These are phyloP conservation scores for Darevskia nairensis DNA, from an alignment of 2,797 vertebrate genomes.

Conservation along the genomic window DNA sequence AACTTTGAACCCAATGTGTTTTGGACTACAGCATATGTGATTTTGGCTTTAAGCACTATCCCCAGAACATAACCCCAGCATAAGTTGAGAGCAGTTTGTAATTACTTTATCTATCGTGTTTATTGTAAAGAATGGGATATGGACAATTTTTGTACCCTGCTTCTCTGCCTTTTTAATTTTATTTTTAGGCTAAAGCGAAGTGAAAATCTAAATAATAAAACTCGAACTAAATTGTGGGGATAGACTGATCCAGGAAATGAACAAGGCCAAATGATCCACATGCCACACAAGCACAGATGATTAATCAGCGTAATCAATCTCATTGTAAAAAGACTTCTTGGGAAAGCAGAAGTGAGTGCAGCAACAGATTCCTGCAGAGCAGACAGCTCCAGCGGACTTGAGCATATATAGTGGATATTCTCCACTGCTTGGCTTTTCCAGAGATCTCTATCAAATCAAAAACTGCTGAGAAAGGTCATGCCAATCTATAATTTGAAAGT, in stretches of 20 bases:
- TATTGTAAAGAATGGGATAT: not conserved
- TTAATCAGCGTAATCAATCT: not conserved
- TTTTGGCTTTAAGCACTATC: too few relatives aligned
- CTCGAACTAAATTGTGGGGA: not conserved
- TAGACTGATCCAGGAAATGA: not conserved
- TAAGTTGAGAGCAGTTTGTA: not conserved
- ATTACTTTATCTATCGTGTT: not conserved
- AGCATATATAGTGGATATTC: not conserved
- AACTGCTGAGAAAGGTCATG: not conserved
- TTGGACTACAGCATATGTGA: too few relatives aligned
- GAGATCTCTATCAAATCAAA: conserved; percentile 1
- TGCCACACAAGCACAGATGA: not conserved
- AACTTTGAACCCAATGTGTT: too few relatives aligned
- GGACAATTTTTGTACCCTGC: not conserved
- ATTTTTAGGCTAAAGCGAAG: not conserved
- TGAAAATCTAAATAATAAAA: not conserved
- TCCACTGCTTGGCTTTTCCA: not conserved
- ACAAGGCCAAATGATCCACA: not conserved
- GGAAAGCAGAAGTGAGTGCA: not conserved
- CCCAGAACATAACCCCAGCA: too few relatives aligned
- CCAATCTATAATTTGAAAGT: not conserved
- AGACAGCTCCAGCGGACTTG: not conserved
- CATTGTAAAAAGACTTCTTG: not conserved
- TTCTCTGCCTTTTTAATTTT: not conserved
- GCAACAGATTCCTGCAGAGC: not conserved